Base-by-base conservation (phyloP, 2,797 vertebrate genomes). In the Melanotaenia nigrans region DNA sequence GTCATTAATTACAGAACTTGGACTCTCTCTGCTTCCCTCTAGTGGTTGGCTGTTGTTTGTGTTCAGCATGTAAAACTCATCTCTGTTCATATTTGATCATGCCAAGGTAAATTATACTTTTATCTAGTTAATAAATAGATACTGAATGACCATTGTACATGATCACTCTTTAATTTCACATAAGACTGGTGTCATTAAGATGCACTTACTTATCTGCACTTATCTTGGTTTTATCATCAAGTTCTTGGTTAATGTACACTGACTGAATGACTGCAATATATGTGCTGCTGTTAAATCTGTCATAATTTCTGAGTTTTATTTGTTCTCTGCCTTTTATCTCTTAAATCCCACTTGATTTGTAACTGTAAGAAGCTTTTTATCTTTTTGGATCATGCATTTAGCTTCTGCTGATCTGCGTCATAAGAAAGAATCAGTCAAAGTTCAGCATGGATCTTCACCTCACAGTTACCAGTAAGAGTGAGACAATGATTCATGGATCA, bases 221-320 rank as follows among this genome's bases (percentile, higher is more conserved):
- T 12, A 63, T 71, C 60, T 68, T 0, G 0, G 36, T 66, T 56
- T 79, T 81, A 64, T 81, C 67, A 45, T 45, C 54, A 62, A 61
- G 62, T 47, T 61, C 58, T 36, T 68, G 49, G 64, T 83, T 79
- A 81, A 79, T 82, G 65, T 62, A 24, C 32, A 81, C 30, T 42
- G 51, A 63, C 24, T 56, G n/a, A 68, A 55, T 22, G 36, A 56
- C 57, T 71, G 25, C 47, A 53, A 36, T 42, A 64, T 13, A 42
- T 55, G 36, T 33, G 25, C 13, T 0, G 1, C 36, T 64, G 38
- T 33, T 77, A 20, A 74, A 73, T 66, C 32, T 75, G 86, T 83
- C 73, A 80, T 76, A 64, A 51, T 22, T 57, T 42, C n/a, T 65
- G 25, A 57, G 58, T 22, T 55, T 5, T 14, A 7, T 30, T 32